Conservation (phyloP, 2,797 vertebrate genomes). For the Allobates femoralis region DNA sequence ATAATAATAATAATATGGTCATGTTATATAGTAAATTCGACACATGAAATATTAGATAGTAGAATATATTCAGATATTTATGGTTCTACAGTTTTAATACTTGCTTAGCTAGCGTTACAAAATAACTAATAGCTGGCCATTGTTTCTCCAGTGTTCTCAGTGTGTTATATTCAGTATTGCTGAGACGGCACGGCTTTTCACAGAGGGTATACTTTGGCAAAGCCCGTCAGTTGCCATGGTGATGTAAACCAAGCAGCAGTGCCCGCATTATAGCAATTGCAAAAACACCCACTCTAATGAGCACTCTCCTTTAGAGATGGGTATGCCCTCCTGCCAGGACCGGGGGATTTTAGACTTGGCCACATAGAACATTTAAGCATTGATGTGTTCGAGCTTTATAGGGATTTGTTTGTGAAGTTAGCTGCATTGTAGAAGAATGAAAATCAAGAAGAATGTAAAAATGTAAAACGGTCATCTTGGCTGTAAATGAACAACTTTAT, state of each 20-base stretch:
- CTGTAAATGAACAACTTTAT: neutral
- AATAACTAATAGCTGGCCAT: neutral
- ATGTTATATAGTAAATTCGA: too few species aligned
- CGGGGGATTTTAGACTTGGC: conserved; percentile 1
- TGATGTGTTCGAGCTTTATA: conserved; percentile 10
- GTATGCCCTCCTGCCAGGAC: conserved; percentile 34
- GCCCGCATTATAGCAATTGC: conserved; percentile 46
- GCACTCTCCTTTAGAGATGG: conserved; percentile 30
- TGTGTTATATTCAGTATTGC: conserved; percentile 3
- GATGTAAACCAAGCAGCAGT: conserved; percentile 56
- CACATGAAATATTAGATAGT: neutral
- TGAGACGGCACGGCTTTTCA: conserved; percentile 19
- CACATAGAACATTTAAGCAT: neutral
- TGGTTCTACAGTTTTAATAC: neutral
- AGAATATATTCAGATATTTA: neutral
- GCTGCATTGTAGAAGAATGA: conserved; percentile 6
- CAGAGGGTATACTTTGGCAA: conserved; percentile 44
- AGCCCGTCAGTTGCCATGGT: conserved; percentile 52
- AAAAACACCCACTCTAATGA: conserved; percentile 58
- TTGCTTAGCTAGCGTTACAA: neutral
- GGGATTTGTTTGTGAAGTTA: conserved; percentile 22
- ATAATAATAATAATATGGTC: too few species aligned
- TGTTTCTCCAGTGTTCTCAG: neutral
- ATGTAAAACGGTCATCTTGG: neutral
- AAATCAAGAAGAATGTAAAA: neutral